Conservation (phyloP, 2,888 invertebrate genomes). For the Temnothorax rugatulus region DNA sequence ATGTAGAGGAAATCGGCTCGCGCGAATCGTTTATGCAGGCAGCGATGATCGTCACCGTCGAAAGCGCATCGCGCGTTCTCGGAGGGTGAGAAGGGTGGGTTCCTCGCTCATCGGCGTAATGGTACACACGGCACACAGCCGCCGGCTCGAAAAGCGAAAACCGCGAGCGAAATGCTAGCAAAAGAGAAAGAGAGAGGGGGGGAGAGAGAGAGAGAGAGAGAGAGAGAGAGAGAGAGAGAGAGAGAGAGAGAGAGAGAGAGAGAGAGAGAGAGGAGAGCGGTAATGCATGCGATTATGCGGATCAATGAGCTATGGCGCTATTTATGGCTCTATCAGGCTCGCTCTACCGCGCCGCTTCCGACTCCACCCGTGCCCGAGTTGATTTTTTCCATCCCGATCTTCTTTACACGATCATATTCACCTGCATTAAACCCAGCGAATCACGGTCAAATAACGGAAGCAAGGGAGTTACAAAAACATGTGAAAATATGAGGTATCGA, state of each 20-base stretch:
- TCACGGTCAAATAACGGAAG: constrained; percentile 9
- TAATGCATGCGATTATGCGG: constrained; percentile 85
- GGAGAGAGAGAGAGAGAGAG: constrained; percentile 18
- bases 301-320: constrained; percentile 85
- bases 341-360: constrained; percentile 72
- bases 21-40: constrained; percentile 45
- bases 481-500: background rate
- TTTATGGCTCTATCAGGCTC: constrained; percentile 84
- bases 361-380: constrained; percentile 43
- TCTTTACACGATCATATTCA: constrained; percentile 36
- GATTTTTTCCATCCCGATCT: constrained; percentile 54
- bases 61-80: constrained; percentile 44
- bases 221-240: background rate
- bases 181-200: constrained; percentile 28
- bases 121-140: constrained; percentile 82
- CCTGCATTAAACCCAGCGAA: constrained; percentile 21
- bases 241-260: constrained; percentile 24
- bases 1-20: background rate
- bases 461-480: background rate
- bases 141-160: constrained; percentile 83
- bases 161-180: constrained; percentile 78
- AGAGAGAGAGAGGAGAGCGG: constrained; percentile 73
- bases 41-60: constrained; percentile 45
- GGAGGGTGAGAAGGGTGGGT: constrained; percentile 36
- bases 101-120: constrained; percentile 80